Evolutionary conservation across 2,113 vertebrate genomes (phyloP).

Genomic region (Cephalopterus ornatus): DNA sequence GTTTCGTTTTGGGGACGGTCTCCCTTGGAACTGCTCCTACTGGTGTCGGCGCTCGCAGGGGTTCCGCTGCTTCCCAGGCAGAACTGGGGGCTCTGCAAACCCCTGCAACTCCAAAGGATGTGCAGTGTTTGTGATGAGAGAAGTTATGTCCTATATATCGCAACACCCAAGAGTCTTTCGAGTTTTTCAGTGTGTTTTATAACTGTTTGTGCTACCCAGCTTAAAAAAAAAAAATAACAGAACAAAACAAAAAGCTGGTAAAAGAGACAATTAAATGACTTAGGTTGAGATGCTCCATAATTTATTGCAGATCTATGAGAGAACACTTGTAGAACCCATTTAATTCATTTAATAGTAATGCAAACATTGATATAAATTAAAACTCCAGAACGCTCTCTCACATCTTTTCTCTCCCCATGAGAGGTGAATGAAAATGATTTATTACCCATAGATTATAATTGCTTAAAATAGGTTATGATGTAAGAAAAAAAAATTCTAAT

Average conservation of each 20-base stretch:
- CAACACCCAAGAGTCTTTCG: background rate
- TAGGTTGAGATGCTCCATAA: slow-evolving; percentile 34
- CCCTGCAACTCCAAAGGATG: background rate
- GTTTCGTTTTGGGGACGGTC: background rate
- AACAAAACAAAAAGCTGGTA: background rate
- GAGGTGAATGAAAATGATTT: slow-evolving; percentile 64
- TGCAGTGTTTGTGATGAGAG: background rate
- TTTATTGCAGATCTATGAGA: slow-evolving; percentile 44
- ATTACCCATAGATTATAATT: slow-evolving; percentile 75
- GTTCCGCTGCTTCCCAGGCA: background rate
- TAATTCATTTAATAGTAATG: slow-evolving; percentile 57
- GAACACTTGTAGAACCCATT: slow-evolving; percentile 44
- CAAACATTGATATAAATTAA: slow-evolving; percentile 63
- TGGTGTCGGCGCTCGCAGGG: background rate
- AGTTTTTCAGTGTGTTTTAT: background rate
- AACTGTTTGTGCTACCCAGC: background rate
- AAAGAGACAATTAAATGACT: slow-evolving; percentile 41
- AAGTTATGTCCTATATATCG: background rate
- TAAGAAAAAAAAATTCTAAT: slow-evolving; percentile 64
- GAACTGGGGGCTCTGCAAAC: background rate
- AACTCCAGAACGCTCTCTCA: slow-evolving; percentile 44
- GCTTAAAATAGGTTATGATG: slow-evolving; percentile 76
- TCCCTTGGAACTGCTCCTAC: background rate
- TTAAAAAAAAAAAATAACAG: background rate
- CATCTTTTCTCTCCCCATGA: slow-evolving; percentile 57